Evolutionary conservation across 2,113 vertebrate genomes (phyloP).

Genomic region (Cygnus atratus): DNA sequence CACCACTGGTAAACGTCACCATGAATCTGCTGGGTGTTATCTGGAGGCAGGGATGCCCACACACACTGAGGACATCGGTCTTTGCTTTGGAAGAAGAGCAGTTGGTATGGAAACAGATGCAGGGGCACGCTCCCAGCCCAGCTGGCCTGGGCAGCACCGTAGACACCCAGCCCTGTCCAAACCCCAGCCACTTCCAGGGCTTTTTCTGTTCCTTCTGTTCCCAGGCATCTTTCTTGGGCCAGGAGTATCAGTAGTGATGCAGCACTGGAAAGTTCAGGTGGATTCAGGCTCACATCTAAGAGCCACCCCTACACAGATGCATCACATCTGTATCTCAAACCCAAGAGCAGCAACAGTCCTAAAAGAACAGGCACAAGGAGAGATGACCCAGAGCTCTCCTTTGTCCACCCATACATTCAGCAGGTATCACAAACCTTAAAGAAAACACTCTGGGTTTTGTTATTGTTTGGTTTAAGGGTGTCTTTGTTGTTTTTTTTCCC

Average conservation of each 20-base stretch:
- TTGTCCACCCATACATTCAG: not conserved
- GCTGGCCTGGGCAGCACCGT: not conserved
- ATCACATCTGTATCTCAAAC: not conserved
- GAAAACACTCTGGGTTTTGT: not conserved
- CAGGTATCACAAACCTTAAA: not conserved
- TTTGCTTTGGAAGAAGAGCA: not conserved
- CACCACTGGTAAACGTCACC: not conserved
- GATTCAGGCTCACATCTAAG: not conserved
- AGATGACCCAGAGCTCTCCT: not conserved
- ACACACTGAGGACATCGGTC: not conserved
- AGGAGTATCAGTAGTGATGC: not conserved
- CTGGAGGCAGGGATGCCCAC: not conserved
- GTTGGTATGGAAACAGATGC: not conserved
- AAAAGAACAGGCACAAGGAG: not conserved
- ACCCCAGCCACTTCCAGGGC: not conserved
- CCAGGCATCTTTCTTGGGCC: not conserved
- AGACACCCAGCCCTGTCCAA: not conserved
- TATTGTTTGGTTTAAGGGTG: not conserved
- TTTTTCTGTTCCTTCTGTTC: fast-evolving
- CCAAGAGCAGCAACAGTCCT: not conserved
- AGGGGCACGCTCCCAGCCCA: not conserved
- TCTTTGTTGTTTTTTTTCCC: not conserved
- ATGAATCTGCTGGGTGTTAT: fast-evolving
- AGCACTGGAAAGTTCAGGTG: not conserved
- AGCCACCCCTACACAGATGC: not conserved